Evolutionary conservation across 2,797 vertebrate genomes (phyloP).

Genomic region (Hapalemur alaotrensis): DNA sequence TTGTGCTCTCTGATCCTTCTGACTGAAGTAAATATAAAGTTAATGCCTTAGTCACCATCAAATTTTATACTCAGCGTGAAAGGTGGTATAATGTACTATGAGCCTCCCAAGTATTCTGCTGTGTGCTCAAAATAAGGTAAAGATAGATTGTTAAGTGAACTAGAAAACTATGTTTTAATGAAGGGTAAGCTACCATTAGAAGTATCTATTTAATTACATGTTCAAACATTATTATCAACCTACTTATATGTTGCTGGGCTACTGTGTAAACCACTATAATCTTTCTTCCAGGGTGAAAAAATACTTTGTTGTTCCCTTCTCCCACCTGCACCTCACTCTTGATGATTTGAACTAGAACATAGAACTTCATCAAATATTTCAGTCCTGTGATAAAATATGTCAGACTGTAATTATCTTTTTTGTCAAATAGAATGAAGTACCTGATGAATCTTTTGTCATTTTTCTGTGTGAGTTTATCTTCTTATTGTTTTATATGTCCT

Average conservation of each 20-base stretch:
- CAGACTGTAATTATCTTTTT: slow-evolving; percentile 30
- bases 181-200: slow-evolving; percentile 47
- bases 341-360: slow-evolving; percentile 1
- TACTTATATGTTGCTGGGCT: slow-evolving; percentile 62
- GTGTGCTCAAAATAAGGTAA: not conserved
- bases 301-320: not conserved
- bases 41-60: not conserved
- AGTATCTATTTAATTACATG: slow-evolving; percentile 53
- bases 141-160: slow-evolving; percentile 37
- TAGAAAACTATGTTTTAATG: slow-evolving; percentile 62
- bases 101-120: not conserved
- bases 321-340: not conserved
- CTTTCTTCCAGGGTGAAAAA: slow-evolving; percentile 42
- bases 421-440: not conserved
- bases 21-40: not conserved
- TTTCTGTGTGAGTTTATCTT: not conserved
- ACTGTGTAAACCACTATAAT: not conserved
- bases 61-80: not conserved
- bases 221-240: slow-evolving; percentile 63
- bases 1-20: not conserved
- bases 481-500: not conserved
- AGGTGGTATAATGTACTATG: not conserved
- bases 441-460: not conserved
- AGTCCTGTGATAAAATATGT: not conserved
- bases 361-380: not conserved